Conservation (phyloP, 2,797 vertebrate genomes). For the Acanthornis magna region DNA sequence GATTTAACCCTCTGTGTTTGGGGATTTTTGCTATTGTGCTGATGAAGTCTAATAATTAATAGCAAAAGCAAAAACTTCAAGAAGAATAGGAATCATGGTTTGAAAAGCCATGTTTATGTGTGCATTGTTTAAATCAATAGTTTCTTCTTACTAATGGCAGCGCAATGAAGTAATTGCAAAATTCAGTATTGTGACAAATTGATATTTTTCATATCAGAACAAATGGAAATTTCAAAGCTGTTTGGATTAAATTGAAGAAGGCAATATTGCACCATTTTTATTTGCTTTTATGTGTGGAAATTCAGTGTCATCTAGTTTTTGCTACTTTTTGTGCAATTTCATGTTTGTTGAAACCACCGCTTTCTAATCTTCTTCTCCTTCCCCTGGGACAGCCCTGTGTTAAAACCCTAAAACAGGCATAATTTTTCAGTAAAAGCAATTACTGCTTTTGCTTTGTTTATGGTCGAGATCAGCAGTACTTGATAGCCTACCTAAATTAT, state of each 20-base stretch:
- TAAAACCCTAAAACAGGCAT: neutral
- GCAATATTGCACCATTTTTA: neutral
- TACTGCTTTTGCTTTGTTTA: constrained; percentile 49
- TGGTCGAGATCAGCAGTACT: neutral
- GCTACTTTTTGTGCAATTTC: neutral
- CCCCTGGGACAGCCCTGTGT: neutral
- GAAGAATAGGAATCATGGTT: neutral
- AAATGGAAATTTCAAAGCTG: neutral
- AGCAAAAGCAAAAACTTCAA: neutral
- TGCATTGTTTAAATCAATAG: neutral
- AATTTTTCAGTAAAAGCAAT: constrained; percentile 37
- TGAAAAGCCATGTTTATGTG: neutral
- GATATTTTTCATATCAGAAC: constrained; percentile 14
- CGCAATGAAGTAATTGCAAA: neutral
- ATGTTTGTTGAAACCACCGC: neutral
- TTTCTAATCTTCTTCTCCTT: constrained; percentile 18
- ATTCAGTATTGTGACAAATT: neutral
- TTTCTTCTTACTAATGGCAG: neutral
- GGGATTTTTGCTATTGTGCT: neutral
- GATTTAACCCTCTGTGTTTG: neutral
- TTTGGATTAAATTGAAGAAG: neutral
- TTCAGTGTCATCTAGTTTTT: neutral
- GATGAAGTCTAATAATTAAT: neutral
- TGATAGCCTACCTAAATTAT: constrained; percentile 25
- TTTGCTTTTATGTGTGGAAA: neutral